phyloP scores from a whole-genome alignment of 2,888 invertebrate genomes.

The Gandaritis pyraliata region DNA sequence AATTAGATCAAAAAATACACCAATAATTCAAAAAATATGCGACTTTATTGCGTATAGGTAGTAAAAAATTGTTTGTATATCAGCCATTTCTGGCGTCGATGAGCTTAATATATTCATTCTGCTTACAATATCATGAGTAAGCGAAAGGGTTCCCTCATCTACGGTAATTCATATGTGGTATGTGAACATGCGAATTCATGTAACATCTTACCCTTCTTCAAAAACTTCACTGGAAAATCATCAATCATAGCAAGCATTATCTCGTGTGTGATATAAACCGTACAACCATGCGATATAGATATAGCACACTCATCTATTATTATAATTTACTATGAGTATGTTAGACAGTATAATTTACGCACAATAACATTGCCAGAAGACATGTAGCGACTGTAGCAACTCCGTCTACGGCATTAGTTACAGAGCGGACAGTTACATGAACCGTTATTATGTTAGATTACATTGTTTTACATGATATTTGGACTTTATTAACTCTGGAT shows the following conservation, averaged over 20 bases:
- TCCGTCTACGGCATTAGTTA: slow-evolving; percentile 35
- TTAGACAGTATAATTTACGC: slow-evolving; percentile 32
- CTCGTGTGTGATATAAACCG: slow-evolving; percentile 53
- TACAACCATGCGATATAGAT: slow-evolving; percentile 47
- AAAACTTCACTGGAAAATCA: slow-evolving; percentile 60
- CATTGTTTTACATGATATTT: slow-evolving; percentile 35
- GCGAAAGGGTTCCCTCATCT: slow-evolving; percentile 55
- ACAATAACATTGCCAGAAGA: slow-evolving; percentile 23
- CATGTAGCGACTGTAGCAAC: slow-evolving; percentile 19
- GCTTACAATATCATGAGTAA: slow-evolving; percentile 52
- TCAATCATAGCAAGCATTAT: slow-evolving; percentile 73
- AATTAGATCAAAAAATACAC: too few relatives aligned
- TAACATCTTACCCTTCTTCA: slow-evolving; percentile 55
- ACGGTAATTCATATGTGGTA: slow-evolving; percentile 67
- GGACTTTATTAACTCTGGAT: too few relatives aligned
- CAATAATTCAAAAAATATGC: too few relatives aligned
- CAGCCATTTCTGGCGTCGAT: too few relatives aligned
- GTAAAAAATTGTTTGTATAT: too few relatives aligned
- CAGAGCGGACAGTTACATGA: slow-evolving; percentile 32
- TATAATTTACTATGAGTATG: slow-evolving; percentile 41
- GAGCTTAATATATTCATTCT: slow-evolving; percentile 22
- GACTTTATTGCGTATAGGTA: too few relatives aligned
- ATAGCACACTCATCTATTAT: slow-evolving; percentile 51
- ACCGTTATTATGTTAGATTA: slow-evolving; percentile 39
- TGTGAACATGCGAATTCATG: slow-evolving; percentile 56